Evolutionary conservation across 2,113 vertebrate species (phyloP).

Genomic region (Taxidea taxus): DNA sequence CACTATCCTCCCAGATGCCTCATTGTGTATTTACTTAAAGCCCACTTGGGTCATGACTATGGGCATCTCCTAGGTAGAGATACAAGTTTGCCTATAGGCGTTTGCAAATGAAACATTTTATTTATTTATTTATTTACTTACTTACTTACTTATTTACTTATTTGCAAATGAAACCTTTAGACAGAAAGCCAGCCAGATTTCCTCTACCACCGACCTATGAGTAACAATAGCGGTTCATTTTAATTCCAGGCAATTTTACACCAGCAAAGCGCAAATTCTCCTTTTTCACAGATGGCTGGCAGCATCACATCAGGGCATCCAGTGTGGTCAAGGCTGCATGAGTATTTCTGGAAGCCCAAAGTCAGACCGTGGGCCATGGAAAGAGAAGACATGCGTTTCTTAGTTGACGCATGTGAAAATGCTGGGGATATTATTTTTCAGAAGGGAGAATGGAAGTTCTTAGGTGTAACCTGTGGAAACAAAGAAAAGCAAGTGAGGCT

Average conservation of each 20-base stretch:
- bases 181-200: not conserved
- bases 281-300: slow-evolving; percentile 14
- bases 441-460: not conserved
- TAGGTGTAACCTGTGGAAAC: not conserved
- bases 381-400: not conserved
- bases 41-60: not conserved
- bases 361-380: not conserved
- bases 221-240: not conserved
- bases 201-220: not conserved
- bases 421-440: not conserved
- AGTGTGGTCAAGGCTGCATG: not conserved
- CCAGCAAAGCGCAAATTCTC: slow-evolving; percentile 43
- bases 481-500: not conserved
- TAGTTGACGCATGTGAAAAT: not conserved
- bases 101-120: not conserved
- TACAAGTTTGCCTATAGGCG: not conserved
- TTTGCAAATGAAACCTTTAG: not conserved
- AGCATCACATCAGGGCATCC: not conserved
- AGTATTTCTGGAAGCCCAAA: slow-evolving; percentile 14
- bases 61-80: not conserved
- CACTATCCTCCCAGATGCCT: not conserved
- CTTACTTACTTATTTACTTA: not conserved
- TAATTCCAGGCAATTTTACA: slow-evolving; percentile 29
- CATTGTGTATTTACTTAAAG: not conserved
- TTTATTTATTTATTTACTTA: too few species aligned